Evolutionary conservation across 2,113 vertebrate species (phyloP), one percentile per base, ranked within the genome.

Genomic region (Nycticryphes semicollaris): DNA sequence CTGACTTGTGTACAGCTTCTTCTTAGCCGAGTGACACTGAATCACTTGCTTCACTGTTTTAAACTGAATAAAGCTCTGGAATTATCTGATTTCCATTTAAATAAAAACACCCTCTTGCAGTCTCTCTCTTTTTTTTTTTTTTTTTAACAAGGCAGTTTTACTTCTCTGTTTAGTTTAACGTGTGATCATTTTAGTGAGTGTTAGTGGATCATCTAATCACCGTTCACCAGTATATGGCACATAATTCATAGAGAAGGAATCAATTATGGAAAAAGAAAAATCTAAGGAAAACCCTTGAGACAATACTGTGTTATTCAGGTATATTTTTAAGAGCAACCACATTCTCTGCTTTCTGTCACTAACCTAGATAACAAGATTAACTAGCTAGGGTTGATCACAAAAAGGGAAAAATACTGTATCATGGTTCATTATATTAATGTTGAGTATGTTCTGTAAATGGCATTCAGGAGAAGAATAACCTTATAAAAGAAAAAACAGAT

Each of bases 1-100:
- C 77, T 87, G 53, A 84, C 70, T 95, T 93, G 84, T 85, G 22
- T 87, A 64, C 45, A 31, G 78, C 66, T 94, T 90, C 67, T 78
- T 85, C 66, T 73, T 83, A 85, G 59, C 53, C 67, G 50, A 57
- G 62, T 81, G 92, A 59, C 86, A 92, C 64, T 80, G 86, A 94
- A 89, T 90, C 59, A 89, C 83, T 94, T 81, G 15, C 45, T 89
- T 86, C 35, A 11, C 59, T 86, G 31, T 67, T 94, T 86, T 80
- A 84, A 90, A 87, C 20, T 2, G 9, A 90, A 82, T 56, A 84
- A 89, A 82, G n/a, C 33, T 79, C 81, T 91, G 66, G 27, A 68
- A 82, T 54, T 5, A 54, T 73, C 39, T 79, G 20, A 70, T 94
- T 79, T 77, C 25, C 79, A 51, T 74, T 86, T 84, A 81, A 69